phyloP scores from a whole-genome alignment of 2,888 invertebrate genomes.

The Geotrupes spiniger region DNA sequence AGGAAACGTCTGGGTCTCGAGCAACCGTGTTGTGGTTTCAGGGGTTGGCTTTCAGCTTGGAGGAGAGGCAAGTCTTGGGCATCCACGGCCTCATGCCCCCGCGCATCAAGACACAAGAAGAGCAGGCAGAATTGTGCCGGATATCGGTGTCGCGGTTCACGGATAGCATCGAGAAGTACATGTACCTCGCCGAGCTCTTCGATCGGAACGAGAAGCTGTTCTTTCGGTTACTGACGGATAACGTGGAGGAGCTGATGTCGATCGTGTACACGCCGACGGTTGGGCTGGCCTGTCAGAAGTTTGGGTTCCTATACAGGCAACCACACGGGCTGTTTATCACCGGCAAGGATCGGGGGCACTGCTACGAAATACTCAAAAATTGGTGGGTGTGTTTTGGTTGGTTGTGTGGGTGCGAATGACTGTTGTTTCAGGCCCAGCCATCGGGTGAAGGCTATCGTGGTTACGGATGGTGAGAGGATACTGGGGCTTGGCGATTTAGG shows the following conservation, averaged over 20 bases:
- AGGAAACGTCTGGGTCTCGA: too few relatives aligned
- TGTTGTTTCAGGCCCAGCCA: conserved; percentile 72
- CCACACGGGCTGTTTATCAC: conserved; percentile 95
- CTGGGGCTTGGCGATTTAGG: conserved; percentile 96
- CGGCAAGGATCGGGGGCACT: conserved; percentile 92
- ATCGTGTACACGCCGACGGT: conserved; percentile 98
- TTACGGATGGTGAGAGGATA: conserved; percentile 98
- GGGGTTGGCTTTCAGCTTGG: conserved; percentile 93
- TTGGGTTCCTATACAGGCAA: conserved; percentile 83
- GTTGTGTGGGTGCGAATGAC: too few relatives aligned
- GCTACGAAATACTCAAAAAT: conserved; percentile 90
- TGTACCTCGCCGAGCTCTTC: conserved; percentile 84
- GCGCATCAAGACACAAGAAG: conserved; percentile 80
- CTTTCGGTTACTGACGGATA: conserved; percentile 84
- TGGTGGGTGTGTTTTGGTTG: conserved; percentile 61
- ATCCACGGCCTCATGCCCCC: conserved; percentile 95
- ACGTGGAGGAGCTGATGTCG: conserved; percentile 92
- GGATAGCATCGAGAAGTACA: conserved; percentile 91
- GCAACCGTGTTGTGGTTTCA: too few relatives aligned
- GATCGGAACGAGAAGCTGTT: conserved; percentile 96
- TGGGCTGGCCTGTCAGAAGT: conserved; percentile 96
- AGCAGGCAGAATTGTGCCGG: conserved; percentile 81
- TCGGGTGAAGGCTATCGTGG: conserved; percentile 85
- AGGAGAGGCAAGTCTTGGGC: conserved; percentile 91
- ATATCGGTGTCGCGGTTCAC: conserved; percentile 79